Base-by-base conservation (phyloP, 1,140 invertebrate genomes). In the Zaprionus capensis region DNA sequence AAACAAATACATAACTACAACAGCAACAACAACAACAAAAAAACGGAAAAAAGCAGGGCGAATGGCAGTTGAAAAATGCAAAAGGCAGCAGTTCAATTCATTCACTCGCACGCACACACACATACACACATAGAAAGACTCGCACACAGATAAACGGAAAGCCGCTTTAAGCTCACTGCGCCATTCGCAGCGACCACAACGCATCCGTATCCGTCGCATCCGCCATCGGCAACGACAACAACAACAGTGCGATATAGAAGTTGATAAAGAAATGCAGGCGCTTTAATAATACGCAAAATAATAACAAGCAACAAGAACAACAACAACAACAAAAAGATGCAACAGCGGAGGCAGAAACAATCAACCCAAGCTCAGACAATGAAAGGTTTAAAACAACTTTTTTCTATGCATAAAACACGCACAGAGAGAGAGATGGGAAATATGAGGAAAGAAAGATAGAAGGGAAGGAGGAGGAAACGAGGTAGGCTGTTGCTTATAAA, bases 231-330 rank as follows among this genome's bases (percentile, higher is more conserved):
- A 56, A 26, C 53, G 26, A 57, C 31, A 31, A 31, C 31, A 31
- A 11, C 6, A 9, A 9, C 28, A 31, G 28, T 71, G 62, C 73
- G 78, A 85, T 78, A 75, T 64, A 81, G 61, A 66, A 81, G 76
- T 88, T 73, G 81, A 81, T 84, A 76, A 76, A 76, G 84, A 87
- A 76, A 76, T 87, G 84, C 75, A 84, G 76, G 81, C 81, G 78
- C 84, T 87, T 79, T 87, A 88, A 84, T 88, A 88, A 84, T 70
- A 79, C 85, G 78, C 74, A 88, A 83, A 87, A 86, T 87, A 88
- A 87, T 88, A 84, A 82, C 71, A 83, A 78, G 65, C 81, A 79
- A 57, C 59, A 57, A 76, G 55, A 46, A 59, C 31, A 68, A 81
- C 53, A 65, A 53, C 62, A 55, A 57, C 72, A 75, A 36, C 34